Evolutionary conservation across 64 coral and sea anemone species (phyloP).

Genomic region (Trachythela sp.): DNA sequence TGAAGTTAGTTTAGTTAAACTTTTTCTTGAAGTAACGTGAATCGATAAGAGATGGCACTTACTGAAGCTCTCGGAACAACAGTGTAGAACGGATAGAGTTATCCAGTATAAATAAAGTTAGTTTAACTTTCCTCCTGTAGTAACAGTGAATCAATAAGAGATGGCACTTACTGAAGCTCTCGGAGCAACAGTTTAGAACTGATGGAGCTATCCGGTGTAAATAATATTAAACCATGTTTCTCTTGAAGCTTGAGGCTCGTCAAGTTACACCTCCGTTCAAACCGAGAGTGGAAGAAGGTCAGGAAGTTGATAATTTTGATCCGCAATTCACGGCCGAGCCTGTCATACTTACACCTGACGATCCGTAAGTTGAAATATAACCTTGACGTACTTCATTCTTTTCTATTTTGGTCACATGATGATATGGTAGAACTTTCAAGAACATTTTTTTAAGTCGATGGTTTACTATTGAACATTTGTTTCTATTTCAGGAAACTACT

Average conservation of each 20-base stretch:
- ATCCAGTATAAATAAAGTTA: no score
- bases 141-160: no score
- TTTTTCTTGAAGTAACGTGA: no score
- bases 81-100: no score
- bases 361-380: slow-evolving; percentile 63
- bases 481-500: slow-evolving; percentile 75
- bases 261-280: slow-evolving; percentile 92
- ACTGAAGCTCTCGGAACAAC: no score
- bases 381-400: background rate
- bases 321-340: slow-evolving; percentile 92
- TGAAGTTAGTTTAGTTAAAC: no score
- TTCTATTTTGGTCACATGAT: no score
- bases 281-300: slow-evolving; percentile 74
- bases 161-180: no score
- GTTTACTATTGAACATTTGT: background rate
- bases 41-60: no score
- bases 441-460: background rate
- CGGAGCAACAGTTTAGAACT: no score
- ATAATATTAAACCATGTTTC: background rate
- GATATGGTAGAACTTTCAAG: background rate
- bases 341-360: slow-evolving; percentile 89
- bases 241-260: slow-evolving; percentile 69
- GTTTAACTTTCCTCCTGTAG: no score
- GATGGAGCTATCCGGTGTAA: no score
- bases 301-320: slow-evolving; percentile 91